Evolutionary conservation across 2,113 vertebrate genomes (phyloP), one percentile per base, ranked within the genome.

Genomic region (Grammomys surdaster): DNA sequence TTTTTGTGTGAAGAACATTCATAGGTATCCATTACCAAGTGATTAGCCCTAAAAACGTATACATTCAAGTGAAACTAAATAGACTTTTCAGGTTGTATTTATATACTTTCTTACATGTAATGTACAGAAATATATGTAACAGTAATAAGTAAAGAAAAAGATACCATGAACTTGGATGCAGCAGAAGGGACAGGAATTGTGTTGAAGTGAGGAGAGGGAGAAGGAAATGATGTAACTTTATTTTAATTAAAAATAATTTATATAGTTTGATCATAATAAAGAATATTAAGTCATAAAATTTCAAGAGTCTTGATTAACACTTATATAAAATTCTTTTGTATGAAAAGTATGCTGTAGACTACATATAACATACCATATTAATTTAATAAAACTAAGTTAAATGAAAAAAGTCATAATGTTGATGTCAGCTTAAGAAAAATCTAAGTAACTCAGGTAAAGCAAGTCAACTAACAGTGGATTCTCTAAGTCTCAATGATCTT

Each of bases 241-340:
- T 51, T 26, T 31, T 51, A 54, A 33, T 33, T 78, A 54, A 77
- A 73, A 78, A 54, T 54, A 9, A 51, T 48, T 4, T 84, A 51
- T 67, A 4, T 67, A 4, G 0, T 78, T 82, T 65, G 28, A 20
- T 88, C 16, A 46, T 22, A 20, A 81, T 80, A 75, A 0, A 89
- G 63, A 36, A 88, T 76, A 88, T 86, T 89, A 75, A 78, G 48
- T 87, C 20, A 89, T 69, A 43, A 86, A 92, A 93, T 12, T 75
- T 84, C 7, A 26, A 65, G 40, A 81, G 40, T n/a, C 58, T 81
- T 76, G 33, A 87, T 69, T 9, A 91, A 93, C 10, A 26, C 4
- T 85, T 88, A 36, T 65, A 65, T 89, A 36, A 56, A 82, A 28
- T 6, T 6, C 40, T 51, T 28, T 85, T 80, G 1, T 16, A 54